Percentiles rank a stretch among this genome's conserved stretches.
These are phyloP conservation scores for Amblyopsis rosae DNA, from an alignment of 2,113 vertebrate species.

Conservation along the genomic window DNA sequence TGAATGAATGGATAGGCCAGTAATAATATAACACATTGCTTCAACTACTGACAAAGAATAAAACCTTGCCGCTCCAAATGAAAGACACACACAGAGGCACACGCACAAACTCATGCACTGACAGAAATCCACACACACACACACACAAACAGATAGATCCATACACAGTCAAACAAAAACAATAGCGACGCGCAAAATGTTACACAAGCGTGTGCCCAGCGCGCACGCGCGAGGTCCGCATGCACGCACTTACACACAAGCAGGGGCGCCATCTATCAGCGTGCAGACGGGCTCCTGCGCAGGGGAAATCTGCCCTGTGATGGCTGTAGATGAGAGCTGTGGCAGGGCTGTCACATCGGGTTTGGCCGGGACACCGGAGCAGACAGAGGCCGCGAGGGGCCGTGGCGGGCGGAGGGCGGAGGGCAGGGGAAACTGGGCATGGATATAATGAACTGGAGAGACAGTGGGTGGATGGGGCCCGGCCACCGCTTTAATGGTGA, in stretches of 20 bases:
- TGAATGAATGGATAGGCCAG: slow-evolving; percentile 25
- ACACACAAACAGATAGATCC: neutral
- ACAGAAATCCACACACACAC: slow-evolving; percentile 20
- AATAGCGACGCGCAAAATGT: neutral
- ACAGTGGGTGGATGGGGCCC: slow-evolving; percentile 47
- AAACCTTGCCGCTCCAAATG: slow-evolving; percentile 29
- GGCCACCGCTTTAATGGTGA: slow-evolving; percentile 44
- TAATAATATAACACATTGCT: slow-evolving; percentile 53
- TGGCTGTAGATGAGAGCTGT: slow-evolving; percentile 67
- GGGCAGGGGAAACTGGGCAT: slow-evolving; percentile 31
- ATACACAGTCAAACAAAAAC: neutral
- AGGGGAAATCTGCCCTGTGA: slow-evolving; percentile 69
- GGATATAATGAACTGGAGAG: slow-evolving; percentile 63
- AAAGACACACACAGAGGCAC: neutral
- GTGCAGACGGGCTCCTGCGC: slow-evolving; percentile 43
- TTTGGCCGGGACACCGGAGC: slow-evolving; percentile 58
- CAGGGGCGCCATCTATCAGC: slow-evolving; percentile 64
- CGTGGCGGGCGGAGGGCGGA: slow-evolving; percentile 33
- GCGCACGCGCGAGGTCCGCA: neutral
- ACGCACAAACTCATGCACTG: slow-evolving; percentile 25
- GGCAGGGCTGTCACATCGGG: slow-evolving; percentile 66
- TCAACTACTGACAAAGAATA: slow-evolving; percentile 50
- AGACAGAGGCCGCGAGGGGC: slow-evolving; percentile 17
- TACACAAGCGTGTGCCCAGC: too few species aligned
- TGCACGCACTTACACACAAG: slow-evolving; percentile 27